These are phyloP conservation scores for Caenorhabditis afra DNA, from an alignment of 2,888 invertebrate genomes.

Conservation along the genomic window DNA sequence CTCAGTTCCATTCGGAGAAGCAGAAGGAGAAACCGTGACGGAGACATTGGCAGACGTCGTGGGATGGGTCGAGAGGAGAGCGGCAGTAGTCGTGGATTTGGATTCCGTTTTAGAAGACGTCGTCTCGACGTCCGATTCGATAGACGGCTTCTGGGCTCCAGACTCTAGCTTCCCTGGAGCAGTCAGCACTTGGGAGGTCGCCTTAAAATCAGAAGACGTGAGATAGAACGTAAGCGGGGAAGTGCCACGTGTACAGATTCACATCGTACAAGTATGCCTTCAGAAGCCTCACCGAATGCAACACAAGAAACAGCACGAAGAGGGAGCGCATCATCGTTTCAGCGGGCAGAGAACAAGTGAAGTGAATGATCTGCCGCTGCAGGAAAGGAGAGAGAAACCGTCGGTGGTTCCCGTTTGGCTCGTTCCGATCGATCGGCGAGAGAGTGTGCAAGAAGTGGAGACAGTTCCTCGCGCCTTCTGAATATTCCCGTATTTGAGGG, in stretches of 20 bases:
- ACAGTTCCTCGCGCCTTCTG: neutral
- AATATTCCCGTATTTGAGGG: slow-evolving; percentile 24
- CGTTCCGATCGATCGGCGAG: neutral
- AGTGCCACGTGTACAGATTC: too few relatives aligned
- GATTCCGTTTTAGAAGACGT: neutral
- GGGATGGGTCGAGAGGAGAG: neutral
- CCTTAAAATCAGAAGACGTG: too few relatives aligned
- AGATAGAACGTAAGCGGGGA: too few relatives aligned
- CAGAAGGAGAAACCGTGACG: neutral
- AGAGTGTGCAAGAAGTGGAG: slow-evolving; percentile 12
- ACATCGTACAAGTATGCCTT: too few relatives aligned
- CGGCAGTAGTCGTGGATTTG: neutral
- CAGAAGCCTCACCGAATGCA: neutral
- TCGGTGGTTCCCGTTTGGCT: slow-evolving; percentile 18
- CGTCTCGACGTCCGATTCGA: neutral
- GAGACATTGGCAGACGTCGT: neutral
- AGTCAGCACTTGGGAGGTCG: too few relatives aligned
- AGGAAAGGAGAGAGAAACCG: neutral
- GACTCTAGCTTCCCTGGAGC: too few relatives aligned
- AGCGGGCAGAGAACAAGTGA: neutral
- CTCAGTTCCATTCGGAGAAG: neutral
- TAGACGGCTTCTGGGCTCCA: too few relatives aligned
- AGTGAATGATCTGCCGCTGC: slow-evolving; percentile 12
- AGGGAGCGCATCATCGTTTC: too few relatives aligned
- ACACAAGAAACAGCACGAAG: neutral